Percentiles rank a stretch among this genome's conserved stretches.
Evolutionary conservation across 2,797 vertebrate genomes (phyloP).

Genomic region (Crocodylus rhombifer): DNA sequence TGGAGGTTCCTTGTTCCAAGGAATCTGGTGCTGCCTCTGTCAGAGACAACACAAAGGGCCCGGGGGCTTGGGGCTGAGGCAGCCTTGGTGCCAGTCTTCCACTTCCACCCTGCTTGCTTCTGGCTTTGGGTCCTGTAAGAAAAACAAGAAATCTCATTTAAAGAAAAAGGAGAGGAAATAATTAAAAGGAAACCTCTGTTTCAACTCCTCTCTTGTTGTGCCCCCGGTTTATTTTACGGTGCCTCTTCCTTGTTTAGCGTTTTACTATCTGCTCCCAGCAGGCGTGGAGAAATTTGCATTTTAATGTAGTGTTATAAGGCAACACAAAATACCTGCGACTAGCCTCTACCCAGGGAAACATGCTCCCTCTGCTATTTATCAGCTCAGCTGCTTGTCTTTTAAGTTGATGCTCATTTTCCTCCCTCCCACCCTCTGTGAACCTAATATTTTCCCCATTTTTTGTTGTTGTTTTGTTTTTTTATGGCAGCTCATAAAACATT

Average conservation of each 20-base stretch:
- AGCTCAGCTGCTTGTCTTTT: neutral
- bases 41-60: no score
- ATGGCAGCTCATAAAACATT: neutral
- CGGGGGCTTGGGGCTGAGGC: neutral
- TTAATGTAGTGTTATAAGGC: conserved; percentile 31
- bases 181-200: conserved; percentile 7
- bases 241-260: neutral
- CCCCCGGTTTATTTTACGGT: neutral
- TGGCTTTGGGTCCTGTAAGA: neutral
- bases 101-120: neutral
- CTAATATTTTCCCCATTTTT: neutral
- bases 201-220: neutral
- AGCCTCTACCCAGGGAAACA: neutral
- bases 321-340: neutral
- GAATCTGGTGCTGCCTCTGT: neutral
- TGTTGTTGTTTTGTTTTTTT: neutral
- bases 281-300: conserved; percentile 61
- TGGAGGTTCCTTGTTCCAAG: neutral
- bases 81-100: neutral
- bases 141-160: neutral
- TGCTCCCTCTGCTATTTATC: neutral
- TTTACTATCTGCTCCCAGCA: conserved; percentile 68
- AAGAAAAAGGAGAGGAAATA: neutral
- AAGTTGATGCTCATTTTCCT: neutral
- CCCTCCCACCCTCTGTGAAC: neutral